Evolutionary conservation across 1,140 invertebrate genomes (phyloP).

Genomic region (Drosophila biarmipes): DNA sequence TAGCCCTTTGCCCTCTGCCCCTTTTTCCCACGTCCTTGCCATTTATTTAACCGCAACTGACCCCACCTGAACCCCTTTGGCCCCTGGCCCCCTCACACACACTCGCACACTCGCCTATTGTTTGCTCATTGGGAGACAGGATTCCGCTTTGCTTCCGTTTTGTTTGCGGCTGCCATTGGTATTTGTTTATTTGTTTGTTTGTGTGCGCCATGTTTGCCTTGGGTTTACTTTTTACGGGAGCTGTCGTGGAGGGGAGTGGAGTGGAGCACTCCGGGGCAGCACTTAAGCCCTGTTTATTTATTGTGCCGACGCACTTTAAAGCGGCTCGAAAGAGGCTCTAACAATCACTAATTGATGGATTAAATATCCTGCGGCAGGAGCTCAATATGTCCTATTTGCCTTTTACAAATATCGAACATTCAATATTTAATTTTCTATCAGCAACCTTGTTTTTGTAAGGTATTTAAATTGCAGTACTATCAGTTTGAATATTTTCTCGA

Average conservation of each 20-base stretch:
- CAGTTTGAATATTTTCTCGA: too few relatives aligned
- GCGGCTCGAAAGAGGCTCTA: neutral
- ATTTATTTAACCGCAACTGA: slow-evolving; percentile 49
- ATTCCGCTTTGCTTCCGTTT: slow-evolving; percentile 60
- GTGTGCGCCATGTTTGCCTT: slow-evolving; percentile 42
- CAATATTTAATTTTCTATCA: neutral
- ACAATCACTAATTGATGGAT: slow-evolving; percentile 21
- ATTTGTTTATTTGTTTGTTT: slow-evolving; percentile 33
- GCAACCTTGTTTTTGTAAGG: neutral
- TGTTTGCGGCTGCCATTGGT: slow-evolving; percentile 47
- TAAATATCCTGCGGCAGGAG: neutral
- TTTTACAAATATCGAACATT: neutral
- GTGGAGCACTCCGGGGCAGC: slow-evolving; percentile 8
- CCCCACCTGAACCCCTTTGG: slow-evolving; percentile 58
- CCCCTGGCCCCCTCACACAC: neutral
- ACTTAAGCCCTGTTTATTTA: slow-evolving; percentile 45
- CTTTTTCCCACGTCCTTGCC: neutral
- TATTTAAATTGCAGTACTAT: too few relatives aligned
- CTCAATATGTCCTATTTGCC: too few relatives aligned
- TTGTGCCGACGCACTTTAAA: slow-evolving; percentile 26
- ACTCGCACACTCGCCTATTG: slow-evolving; percentile 35
- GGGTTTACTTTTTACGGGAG: slow-evolving; percentile 43
- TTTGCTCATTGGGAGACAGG: slow-evolving; percentile 59
- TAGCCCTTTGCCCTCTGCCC: neutral
- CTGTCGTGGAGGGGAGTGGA: slow-evolving; percentile 3